These are phyloP conservation scores for Cephonodes hylas DNA, from an alignment of 2,888 invertebrate genomes.

Conservation along the genomic window DNA sequence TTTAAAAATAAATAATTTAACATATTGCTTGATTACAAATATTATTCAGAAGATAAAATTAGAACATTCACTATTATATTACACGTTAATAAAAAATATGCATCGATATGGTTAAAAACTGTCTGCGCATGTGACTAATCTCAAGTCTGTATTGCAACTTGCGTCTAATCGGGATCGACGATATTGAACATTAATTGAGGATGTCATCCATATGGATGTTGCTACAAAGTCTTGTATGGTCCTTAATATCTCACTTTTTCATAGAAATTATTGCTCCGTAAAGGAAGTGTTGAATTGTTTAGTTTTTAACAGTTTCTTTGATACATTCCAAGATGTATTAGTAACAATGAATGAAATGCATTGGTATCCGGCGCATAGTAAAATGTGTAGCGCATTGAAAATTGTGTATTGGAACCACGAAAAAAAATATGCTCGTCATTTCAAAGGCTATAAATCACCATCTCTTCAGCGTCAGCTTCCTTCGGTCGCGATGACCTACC, in stretches of 20 bases:
- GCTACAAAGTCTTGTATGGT: not conserved
- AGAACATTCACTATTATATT: not conserved
- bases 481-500: too few species aligned
- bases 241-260: slow-evolving; percentile 14
- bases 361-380: not conserved
- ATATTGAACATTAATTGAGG: slow-evolving; percentile 23
- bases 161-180: slow-evolving; percentile 10
- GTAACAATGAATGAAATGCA: slow-evolving; percentile 6
- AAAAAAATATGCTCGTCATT: not conserved
- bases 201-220: slow-evolving; percentile 20
- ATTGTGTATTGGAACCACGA: not conserved
- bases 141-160: not conserved
- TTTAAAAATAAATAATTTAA: too few species aligned
- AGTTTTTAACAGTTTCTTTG: slow-evolving; percentile 11
- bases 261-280: slow-evolving; percentile 13
- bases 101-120: not conserved
- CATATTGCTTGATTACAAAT: too few species aligned
- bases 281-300: slow-evolving; percentile 10
- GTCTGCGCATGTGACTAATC: not conserved
- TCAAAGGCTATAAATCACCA: too few species aligned
- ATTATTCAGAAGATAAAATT: too few species aligned
- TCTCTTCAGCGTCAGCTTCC: too few species aligned
- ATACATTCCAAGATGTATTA: not conserved
- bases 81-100: not conserved
- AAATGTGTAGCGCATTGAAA: too few species aligned